Percentiles rank a stretch among this genome's conserved stretches.
Evolutionary conservation across 2,113 vertebrate genomes (phyloP).

Genomic region (Eulemur macaco): DNA sequence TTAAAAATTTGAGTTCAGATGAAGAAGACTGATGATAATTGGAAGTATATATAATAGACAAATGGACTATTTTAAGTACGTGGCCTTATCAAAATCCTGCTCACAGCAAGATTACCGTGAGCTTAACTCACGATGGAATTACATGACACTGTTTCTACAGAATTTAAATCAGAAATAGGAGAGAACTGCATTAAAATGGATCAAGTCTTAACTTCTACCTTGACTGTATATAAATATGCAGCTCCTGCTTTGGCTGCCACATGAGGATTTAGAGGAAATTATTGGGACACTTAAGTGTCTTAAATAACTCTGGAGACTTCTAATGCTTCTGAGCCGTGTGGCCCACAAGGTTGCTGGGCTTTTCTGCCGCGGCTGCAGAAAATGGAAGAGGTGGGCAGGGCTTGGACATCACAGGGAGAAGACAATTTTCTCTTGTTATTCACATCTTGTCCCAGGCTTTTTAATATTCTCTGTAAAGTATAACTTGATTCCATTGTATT

Average conservation of each 20-base stretch:
- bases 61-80: conserved; percentile 66
- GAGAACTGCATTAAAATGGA: neutral
- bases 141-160: conserved; percentile 65
- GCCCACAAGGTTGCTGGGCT: neutral
- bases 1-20: conserved; percentile 38
- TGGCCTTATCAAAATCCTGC: conserved; percentile 77
- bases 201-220: neutral
- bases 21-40: neutral
- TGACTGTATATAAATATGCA: neutral
- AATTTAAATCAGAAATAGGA: conserved; percentile 76
- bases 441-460: neutral
- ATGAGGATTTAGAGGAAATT: neutral
- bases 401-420: neutral
- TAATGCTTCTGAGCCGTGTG: fast-evolving
- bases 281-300: neutral
- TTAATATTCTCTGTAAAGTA: neutral
- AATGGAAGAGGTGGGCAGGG: conserved; percentile 36
- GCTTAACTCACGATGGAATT: conserved; percentile 72
- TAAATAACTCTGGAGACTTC: neutral
- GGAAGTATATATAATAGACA: conserved; percentile 46
- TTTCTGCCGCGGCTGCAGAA: conserved; percentile 18
- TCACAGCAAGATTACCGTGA: conserved; percentile 65
- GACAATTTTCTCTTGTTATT: conserved; percentile 32
- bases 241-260: neutral
- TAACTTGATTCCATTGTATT: neutral